Evolutionary conservation across 2,113 vertebrate species (phyloP), one percentile per base, ranked within the genome.

Genomic region (Emydocephalus ijimae): DNA sequence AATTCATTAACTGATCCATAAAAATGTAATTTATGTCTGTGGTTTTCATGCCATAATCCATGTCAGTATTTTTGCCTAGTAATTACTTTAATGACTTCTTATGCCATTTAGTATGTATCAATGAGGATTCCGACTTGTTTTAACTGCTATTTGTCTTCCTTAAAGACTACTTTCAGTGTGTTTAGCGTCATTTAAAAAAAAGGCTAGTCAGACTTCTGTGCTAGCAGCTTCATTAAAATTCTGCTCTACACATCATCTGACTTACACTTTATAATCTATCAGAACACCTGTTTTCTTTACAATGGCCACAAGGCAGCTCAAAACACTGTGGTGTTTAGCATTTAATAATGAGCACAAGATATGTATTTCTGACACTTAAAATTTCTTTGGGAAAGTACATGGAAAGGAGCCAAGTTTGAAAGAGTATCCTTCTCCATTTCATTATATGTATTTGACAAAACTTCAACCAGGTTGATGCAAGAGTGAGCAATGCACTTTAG

Each of bases 211-310:
- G 97, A 96, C 97, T 96, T 94, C 95, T 98, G 96, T 96, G 95
- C 95, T 96, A 52, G 89, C 97, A 96, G 96, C 94, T 96, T 98
- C 98, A 98, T 98, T 98, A 98, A 98, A 97, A 98, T 98, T 98
- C 98, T 97, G 96, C 96, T 97, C 98, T 93, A 94, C 98, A 97
- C 97, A 96, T 98, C 98, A 97, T 98, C 97, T 98, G 98, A 98
- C 97, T 98, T 97, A 97, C 97, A 97, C 97, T 98, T 98, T 97
- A 98, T 98, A 98, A 98, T 98, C 98, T 98, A 98, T 98, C 97
- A 97, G 98, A 98, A 98, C 98, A 98, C 98, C 98, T 98, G 98
- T 98, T 98, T 98, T 98, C 98, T 98, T 98, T 98, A 98, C 98
- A 98, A 98, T 98, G 97, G 98, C 98, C 98, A 98, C 97, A 96